phyloP scores from a whole-genome alignment of 1,140 invertebrate species.

The Drosophila sucinea region DNA sequence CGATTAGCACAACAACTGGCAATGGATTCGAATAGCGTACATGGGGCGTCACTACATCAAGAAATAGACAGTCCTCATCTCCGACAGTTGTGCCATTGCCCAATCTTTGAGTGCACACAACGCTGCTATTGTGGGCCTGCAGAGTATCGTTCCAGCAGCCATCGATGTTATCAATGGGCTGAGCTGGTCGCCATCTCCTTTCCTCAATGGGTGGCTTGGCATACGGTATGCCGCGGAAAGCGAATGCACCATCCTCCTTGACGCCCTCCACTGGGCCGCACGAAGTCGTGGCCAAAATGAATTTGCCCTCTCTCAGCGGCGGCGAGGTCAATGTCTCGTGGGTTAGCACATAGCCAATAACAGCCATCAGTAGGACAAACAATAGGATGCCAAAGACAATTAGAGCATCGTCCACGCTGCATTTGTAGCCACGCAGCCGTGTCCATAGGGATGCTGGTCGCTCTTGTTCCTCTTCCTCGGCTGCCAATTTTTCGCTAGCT shows the following conservation, averaged over 20 bases:
- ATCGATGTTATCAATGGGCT: conserved; percentile 86
- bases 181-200: conserved; percentile 89
- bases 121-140: conserved; percentile 87
- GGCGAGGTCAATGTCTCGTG: conserved; percentile 84
- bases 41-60: conserved; percentile 90
- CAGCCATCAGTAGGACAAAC: conserved; percentile 86
- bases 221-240: conserved; percentile 94
- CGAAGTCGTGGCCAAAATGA: conserved; percentile 88
- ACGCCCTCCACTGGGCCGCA: conserved; percentile 92
- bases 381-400: conserved; percentile 84
- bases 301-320: conserved; percentile 87
- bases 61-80: conserved; percentile 90
- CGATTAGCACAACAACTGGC: conserved; percentile 92
- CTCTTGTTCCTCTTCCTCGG: conserved; percentile 75
- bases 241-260: conserved; percentile 89
- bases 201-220: conserved; percentile 90
- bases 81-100: conserved; percentile 87
- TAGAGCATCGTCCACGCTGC: conserved; percentile 84
- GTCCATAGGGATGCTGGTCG: conserved; percentile 61
- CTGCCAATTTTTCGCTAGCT: conserved; percentile 62
- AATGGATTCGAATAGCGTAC: conserved; percentile 89
- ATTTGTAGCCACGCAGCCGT: conserved; percentile 74
- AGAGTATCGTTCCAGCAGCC: conserved; percentile 92
- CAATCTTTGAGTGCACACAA: conserved; percentile 88
- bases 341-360: conserved; percentile 86